Percentiles rank a stretch among this genome's conserved stretches.
Conservation (phyloP, 2,113 vertebrate species). For the Orthonyx spaldingii region DNA sequence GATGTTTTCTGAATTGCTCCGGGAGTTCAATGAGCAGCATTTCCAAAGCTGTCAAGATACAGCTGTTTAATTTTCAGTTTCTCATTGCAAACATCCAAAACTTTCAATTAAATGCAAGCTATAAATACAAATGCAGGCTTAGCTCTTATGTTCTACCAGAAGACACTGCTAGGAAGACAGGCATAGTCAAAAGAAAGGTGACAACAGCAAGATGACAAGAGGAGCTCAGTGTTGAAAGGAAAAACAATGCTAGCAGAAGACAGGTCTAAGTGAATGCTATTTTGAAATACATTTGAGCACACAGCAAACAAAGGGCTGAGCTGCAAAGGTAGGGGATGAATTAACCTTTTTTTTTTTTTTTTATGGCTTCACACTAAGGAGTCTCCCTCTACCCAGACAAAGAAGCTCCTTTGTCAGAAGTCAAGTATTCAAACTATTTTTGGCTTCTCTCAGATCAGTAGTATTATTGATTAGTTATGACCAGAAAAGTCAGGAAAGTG, state of each 20-base stretch:
- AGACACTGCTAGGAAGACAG: background rate
- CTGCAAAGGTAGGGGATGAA: background rate
- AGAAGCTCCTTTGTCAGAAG: background rate
- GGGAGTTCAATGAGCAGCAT: background rate
- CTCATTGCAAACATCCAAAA: background rate
- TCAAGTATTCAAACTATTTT: background rate
- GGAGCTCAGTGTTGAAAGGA: background rate
- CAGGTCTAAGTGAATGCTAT: background rate
- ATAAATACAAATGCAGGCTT: background rate
- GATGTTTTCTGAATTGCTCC: background rate
- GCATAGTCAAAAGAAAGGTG: background rate
- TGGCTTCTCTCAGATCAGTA: background rate
- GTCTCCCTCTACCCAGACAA: background rate
- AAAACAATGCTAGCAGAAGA: background rate
- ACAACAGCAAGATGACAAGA: background rate
- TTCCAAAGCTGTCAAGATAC: background rate
- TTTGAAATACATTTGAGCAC: background rate
- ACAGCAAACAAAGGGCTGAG: background rate
- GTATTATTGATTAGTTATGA: background rate
- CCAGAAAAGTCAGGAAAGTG: background rate
- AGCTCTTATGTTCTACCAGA: background rate
- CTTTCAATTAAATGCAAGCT: background rate
- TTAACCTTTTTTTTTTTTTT: background rate
- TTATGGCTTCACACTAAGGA: background rate
- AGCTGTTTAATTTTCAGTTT: background rate